Conservation (phyloP, 2,888 invertebrate genomes). For the Trilocha varians region DNA sequence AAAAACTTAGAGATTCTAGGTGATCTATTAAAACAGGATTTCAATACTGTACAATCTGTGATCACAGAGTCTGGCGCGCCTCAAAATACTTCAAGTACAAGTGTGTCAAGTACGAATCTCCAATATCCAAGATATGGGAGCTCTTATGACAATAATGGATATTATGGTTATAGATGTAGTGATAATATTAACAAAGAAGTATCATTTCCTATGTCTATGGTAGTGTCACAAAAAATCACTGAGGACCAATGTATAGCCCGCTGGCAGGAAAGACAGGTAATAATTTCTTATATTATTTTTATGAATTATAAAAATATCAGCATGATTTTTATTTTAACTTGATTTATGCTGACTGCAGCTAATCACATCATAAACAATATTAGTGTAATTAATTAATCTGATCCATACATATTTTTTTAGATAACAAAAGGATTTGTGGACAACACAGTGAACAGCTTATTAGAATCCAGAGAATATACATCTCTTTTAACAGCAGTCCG, state of each 20-base stretch:
- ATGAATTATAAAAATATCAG: not conserved
- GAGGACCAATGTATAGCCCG: slow-evolving; percentile 58
- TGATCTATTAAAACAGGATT: slow-evolving; percentile 51
- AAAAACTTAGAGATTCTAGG: slow-evolving; percentile 48
- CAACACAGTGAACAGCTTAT: slow-evolving; percentile 78
- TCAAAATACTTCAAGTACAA: slow-evolving; percentile 32
- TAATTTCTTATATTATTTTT: not conserved
- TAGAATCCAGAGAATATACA: slow-evolving; percentile 74
- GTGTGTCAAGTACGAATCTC: slow-evolving; percentile 28
- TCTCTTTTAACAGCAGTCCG: slow-evolving; percentile 53
- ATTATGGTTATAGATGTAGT: slow-evolving; percentile 9
- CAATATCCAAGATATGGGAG: slow-evolving; percentile 47
- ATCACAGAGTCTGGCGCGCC: slow-evolving; percentile 35
- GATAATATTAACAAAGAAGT: slow-evolving; percentile 18
- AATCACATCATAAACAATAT: no score
- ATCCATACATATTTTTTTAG: no score
- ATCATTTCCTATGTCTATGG: slow-evolving; percentile 30
- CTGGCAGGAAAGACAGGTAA: slow-evolving; percentile 79
- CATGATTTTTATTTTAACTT: slow-evolving; percentile 1
- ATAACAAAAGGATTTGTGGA: slow-evolving; percentile 78
- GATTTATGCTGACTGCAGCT: no score
- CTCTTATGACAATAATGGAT: slow-evolving; percentile 26
- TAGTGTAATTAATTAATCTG: no score
- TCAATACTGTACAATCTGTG: slow-evolving; percentile 41
- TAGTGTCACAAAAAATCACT: slow-evolving; percentile 27